Base-by-base conservation (phyloP, 2,888 invertebrate genomes). In the Brenthis ino region DNA sequence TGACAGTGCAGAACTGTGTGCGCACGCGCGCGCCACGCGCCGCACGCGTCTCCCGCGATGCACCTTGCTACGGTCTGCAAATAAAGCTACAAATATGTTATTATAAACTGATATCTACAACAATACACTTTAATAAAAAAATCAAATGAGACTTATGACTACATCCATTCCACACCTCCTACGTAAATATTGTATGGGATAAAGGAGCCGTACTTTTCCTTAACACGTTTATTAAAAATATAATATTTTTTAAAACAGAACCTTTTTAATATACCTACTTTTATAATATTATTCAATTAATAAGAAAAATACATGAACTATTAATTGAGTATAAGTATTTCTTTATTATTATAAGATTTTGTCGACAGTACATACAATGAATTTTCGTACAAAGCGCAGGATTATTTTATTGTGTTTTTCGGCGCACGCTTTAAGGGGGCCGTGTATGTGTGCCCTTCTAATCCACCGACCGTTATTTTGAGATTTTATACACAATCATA, bases 331-430 rank as follows among this genome's bases (percentile, higher is more conserved):
- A 28, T 16, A 20, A 4, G 51, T 14, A n/a, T 20, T 57, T 37
- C 8, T 55, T 20, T 51, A 11, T 11, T 65, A 66, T 2, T 20
- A 24, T 58, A 57, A n/a, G 70, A 68, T 71, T 67, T 66, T 84
- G 84, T 77, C 65, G 70, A 75, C 84, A 53, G 74, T 87, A 86
- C 82, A 33, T 1, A 48, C 68, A 65, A 28, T 56, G 51, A 72
- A 77, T 78, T 80, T 79, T 77, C 77, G 73, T 80, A 86, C 87
- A 89, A 88, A 87, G 84, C 84, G 76, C 74, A 74, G 87, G 89
- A 89, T 91, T 91, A 91, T 88, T 90, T 89, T 87, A 90, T 89
- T 90, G 88, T 89, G 84, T 87, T 89, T 82, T 86, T 87, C 82
- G 86, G 82, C 82, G 82, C 82, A 84, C 85, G 83, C 77, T 80